Conservation (phyloP, 2,113 vertebrate genomes). For the Glaucidium brasilianum region DNA sequence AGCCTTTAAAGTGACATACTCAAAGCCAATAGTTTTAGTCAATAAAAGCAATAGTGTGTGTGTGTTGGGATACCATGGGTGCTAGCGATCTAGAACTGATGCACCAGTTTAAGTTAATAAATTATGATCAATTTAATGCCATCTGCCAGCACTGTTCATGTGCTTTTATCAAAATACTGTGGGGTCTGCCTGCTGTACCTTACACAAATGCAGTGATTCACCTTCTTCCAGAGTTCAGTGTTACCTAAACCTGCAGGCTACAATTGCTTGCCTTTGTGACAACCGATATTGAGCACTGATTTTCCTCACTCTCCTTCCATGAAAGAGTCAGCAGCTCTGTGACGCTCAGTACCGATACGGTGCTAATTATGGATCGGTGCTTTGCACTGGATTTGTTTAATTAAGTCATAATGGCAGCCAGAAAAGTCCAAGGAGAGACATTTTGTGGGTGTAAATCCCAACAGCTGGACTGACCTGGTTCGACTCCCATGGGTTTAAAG, state of each 20-base stretch:
- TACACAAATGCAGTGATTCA: accelerated
- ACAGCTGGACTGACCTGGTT: neutral
- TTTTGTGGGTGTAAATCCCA: neutral
- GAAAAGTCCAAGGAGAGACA: neutral
- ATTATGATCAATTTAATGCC: neutral
- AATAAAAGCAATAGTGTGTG: neutral
- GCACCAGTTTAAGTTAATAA: neutral
- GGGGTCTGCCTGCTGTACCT: neutral
- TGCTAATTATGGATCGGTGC: neutral
- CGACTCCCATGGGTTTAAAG: neutral
- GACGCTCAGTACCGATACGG: neutral
- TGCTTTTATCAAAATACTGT: neutral
- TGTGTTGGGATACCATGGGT: neutral
- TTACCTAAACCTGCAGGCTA: neutral
- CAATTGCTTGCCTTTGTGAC: neutral
- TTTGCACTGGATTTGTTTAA: neutral
- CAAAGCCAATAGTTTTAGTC: neutral
- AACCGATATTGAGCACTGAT: neutral
- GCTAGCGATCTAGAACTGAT: neutral
- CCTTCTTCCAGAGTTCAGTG: neutral
- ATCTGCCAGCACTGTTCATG: neutral
- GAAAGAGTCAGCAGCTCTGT: neutral
- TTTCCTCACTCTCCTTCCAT: neutral
- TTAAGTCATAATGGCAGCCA: neutral
- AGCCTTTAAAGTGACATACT: neutral